Evolutionary conservation across 2,113 vertebrate species (phyloP).

Genomic region (Budorcas taxicolor): DNA sequence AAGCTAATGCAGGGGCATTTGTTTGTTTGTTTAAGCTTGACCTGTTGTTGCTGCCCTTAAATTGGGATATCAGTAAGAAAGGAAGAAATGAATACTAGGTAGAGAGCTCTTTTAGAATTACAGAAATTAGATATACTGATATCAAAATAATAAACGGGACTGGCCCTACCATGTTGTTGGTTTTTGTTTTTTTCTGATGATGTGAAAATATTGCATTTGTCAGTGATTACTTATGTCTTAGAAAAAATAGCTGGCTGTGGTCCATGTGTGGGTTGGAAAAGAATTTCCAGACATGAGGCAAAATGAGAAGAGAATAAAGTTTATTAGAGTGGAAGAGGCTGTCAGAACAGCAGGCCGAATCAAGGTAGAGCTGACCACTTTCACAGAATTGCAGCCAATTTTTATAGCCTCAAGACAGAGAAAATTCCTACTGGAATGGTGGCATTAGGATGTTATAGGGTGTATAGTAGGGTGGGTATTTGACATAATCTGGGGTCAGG

Average conservation of each 20-base stretch:
- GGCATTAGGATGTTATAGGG: neutral
- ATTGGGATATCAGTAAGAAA: neutral
- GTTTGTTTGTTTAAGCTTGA: neutral
- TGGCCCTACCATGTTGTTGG: neutral
- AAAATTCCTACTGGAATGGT: neutral
- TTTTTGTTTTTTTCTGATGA: neutral
- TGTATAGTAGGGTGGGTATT: neutral
- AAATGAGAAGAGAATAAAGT: neutral
- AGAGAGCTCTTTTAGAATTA: neutral
- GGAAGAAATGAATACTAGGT: neutral
- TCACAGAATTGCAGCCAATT: neutral
- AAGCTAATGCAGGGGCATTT: neutral
- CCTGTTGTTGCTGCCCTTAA: neutral
- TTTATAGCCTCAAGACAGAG: neutral
- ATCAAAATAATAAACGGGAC: neutral
- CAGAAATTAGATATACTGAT: neutral
- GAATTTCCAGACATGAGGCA: neutral
- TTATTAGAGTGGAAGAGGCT: neutral
- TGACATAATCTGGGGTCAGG: neutral
- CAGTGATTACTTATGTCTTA: neutral
- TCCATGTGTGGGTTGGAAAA: neutral
- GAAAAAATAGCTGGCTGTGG: neutral
- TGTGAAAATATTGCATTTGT: neutral
- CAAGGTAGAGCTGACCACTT: neutral
- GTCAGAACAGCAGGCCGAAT: rapidly evolving